phyloP scores from a whole-genome alignment of 2,113 vertebrate genomes.

The Serinus canaria region DNA sequence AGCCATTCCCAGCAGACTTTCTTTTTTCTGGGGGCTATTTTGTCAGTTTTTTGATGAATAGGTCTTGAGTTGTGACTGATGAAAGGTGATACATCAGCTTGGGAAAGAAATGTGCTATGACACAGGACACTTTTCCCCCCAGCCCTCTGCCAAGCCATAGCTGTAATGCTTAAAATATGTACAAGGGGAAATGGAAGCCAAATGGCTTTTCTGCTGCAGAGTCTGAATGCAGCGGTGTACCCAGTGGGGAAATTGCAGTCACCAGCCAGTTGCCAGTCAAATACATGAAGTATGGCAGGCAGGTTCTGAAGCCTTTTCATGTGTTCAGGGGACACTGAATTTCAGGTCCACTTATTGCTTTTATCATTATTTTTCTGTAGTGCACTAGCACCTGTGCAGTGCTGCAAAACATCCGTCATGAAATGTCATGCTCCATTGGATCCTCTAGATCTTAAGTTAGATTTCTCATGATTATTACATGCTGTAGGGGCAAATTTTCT shows the following conservation, averaged over 20 bases:
- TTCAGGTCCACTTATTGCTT: not conserved
- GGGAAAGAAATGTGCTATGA: not conserved
- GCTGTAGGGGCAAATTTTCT: not conserved
- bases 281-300: not conserved
- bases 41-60: not conserved
- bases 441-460: not conserved
- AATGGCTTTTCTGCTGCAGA: not conserved
- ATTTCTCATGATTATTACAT: not conserved
- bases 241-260: not conserved
- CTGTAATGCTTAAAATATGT: not conserved
- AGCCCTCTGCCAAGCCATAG: not conserved
- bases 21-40: not conserved
- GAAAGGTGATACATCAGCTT: not conserved
- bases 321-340: not conserved
- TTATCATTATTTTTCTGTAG: slow-evolving; percentile 2
- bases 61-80: not conserved
- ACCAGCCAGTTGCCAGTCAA: not conserved
- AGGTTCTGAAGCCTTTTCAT: not conserved
- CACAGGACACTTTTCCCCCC: not conserved
- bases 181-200: not conserved
- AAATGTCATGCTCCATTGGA: not conserved
- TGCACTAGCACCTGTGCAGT: not conserved
- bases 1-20: not conserved
- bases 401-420: not conserved
- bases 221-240: not conserved